phyloP scores from a whole-genome alignment of 64 coral and sea anemone species.

The Actinia tenebrosa region DNA sequence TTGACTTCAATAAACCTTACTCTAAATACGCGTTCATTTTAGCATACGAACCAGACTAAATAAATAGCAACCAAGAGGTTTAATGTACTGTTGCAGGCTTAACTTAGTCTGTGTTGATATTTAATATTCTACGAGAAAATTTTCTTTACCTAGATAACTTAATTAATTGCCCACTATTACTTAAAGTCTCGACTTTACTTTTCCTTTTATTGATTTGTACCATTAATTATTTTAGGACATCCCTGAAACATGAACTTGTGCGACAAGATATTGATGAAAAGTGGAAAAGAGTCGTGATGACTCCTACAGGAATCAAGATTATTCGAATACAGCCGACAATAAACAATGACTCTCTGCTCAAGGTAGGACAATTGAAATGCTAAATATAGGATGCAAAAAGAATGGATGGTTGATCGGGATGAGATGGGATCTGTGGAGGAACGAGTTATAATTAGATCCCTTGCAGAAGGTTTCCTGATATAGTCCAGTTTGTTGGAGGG shows the following conservation, averaged over 20 bases:
- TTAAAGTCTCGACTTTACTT: not conserved
- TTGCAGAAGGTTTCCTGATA: too few relatives aligned
- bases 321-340: constrained; percentile 40
- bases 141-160: too few relatives aligned
- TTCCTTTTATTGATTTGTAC: not conserved
- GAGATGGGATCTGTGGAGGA: too few relatives aligned
- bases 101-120: not conserved
- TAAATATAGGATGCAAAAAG: not conserved
- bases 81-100: not conserved
- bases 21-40: not conserved
- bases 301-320: constrained; percentile 38
- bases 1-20: too few relatives aligned
- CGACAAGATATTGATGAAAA: constrained; percentile 59
- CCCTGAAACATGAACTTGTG: constrained; percentile 36
- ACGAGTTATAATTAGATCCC: too few relatives aligned
- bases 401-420: not conserved
- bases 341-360: constrained; percentile 28
- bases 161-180: too few relatives aligned
- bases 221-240: constrained; percentile 14
- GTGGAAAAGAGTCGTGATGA: constrained; percentile 26
- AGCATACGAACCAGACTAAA: not conserved
- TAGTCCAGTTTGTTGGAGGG: too few relatives aligned
- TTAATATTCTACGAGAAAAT: not conserved
- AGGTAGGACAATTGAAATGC: constrained; percentile 10
- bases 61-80: not conserved